These are phyloP conservation scores for Platyscapa corneri DNA, from an alignment of 1,140 invertebrate species.

Conservation along the genomic window DNA sequence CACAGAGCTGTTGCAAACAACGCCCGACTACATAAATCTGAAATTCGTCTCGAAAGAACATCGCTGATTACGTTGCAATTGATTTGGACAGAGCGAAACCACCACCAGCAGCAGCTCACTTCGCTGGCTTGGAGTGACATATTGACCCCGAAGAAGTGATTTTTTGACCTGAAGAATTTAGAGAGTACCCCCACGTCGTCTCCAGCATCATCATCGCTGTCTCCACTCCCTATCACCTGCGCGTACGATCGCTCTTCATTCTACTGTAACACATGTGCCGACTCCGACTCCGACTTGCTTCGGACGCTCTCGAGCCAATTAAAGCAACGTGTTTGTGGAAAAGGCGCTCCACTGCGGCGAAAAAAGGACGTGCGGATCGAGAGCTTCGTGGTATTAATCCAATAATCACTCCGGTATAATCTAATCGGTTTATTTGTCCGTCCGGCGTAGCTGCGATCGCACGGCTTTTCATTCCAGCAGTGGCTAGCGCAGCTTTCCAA, in stretches of 20 bases:
- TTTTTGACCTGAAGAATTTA: not conserved
- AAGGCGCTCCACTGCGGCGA: not conserved
- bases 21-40: too few relatives aligned
- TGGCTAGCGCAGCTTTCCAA: not conserved
- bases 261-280: not conserved
- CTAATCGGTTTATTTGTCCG: constrained; percentile 26
- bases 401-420: constrained; percentile 24
- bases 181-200: not conserved
- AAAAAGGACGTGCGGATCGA: too few relatives aligned
- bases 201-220: not conserved
- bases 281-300: not conserved
- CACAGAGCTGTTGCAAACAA: too few relatives aligned
- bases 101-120: too few relatives aligned
- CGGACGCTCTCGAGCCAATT: not conserved
- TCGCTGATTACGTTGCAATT: too few relatives aligned
- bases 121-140: not conserved
- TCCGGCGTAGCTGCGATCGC: not conserved
- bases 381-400: not conserved
- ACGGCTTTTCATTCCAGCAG: constrained; percentile 3
- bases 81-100: not conserved
- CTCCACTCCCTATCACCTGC: not conserved
- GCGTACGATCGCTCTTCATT: not conserved
- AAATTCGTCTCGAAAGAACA: too few relatives aligned
- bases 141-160: not conserved
- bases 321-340: constrained; percentile 4